A percentile compares a stretch with the other conserved stretches of the same genome.
Evolutionary conservation across 2,888 invertebrate genomes (phyloP).

Genomic region (Epinotia nisella): DNA sequence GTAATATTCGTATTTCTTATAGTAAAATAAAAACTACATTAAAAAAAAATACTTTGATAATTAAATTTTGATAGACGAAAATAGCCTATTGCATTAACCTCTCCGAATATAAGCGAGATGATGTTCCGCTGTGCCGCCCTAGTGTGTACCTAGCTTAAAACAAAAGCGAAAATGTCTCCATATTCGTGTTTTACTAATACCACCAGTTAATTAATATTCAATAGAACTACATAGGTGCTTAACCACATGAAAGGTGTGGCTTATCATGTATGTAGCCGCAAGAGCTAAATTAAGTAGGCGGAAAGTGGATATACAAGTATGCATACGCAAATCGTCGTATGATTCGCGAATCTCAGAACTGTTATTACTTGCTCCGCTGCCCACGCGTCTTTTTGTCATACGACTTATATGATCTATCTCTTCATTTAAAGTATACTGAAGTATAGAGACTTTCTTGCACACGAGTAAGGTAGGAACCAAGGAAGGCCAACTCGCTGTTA

Average conservation of each 20-base stretch:
- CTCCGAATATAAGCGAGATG: no score
- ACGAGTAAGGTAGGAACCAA: neutral
- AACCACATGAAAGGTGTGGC: neutral
- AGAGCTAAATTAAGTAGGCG: constrained; percentile 1
- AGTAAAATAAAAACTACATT: no score
- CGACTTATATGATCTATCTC: neutral
- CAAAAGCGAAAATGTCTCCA: neutral
- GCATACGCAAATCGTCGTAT: neutral
- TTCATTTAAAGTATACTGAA: neutral
- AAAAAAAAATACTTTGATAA: no score
- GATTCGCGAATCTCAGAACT: neutral
- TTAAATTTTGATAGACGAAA: no score
- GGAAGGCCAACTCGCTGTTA: no score
- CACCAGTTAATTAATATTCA: neutral
- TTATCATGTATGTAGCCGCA: neutral
- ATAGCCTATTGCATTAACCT: no score
- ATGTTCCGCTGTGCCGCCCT: no score
- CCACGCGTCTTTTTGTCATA: neutral
- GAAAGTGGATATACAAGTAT: neutral
- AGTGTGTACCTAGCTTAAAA: neutral
- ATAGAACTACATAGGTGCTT: neutral
- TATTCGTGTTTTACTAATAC: neutral
- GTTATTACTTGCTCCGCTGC: neutral
- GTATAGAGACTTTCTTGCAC: neutral
- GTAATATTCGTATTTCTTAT: no score